These are phyloP conservation scores for Glaucidium brasilianum DNA, from an alignment of 2,113 vertebrate species.

Conservation along the genomic window DNA sequence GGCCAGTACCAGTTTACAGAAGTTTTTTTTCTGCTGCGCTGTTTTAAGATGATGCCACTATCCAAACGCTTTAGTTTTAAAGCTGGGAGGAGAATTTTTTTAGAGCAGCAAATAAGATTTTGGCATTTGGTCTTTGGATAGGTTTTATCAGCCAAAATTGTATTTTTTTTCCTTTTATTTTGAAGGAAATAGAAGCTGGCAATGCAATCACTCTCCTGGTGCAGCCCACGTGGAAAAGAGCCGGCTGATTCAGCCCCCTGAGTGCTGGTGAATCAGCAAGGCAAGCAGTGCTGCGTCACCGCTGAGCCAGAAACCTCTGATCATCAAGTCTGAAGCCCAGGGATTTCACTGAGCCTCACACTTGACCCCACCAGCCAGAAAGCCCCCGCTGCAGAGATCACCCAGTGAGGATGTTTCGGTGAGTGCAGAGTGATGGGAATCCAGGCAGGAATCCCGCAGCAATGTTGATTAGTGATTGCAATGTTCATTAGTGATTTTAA, in stretches of 20 bases:
- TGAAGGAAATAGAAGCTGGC: not conserved
- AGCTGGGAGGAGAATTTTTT: not conserved
- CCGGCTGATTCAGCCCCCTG: not conserved
- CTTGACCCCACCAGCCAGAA: constrained; percentile 24
- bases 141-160: not conserved
- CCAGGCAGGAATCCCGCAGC: not conserved
- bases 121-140: not conserved
- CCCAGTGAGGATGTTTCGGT: not conserved
- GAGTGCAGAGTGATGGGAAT: constrained; percentile 1
- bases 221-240: constrained; percentile 35
- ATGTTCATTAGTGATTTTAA: constrained; percentile 43
- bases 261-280: not conserved
- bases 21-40: not conserved
- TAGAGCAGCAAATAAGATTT: not conserved
- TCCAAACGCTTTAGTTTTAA: not conserved
- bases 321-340: constrained; percentile 15
- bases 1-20: accelerated
- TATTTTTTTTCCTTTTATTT: not conserved
- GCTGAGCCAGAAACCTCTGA: not conserved
- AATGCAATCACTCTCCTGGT: not conserved
- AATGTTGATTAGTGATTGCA: not conserved
- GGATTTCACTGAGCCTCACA: constrained; percentile 5
- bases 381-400: not conserved
- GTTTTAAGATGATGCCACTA: not conserved
- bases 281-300: not conserved